Evolutionary conservation across 2,113 vertebrate species (phyloP), one percentile per base, ranked within the genome.

Genomic region (Gobius niger): DNA sequence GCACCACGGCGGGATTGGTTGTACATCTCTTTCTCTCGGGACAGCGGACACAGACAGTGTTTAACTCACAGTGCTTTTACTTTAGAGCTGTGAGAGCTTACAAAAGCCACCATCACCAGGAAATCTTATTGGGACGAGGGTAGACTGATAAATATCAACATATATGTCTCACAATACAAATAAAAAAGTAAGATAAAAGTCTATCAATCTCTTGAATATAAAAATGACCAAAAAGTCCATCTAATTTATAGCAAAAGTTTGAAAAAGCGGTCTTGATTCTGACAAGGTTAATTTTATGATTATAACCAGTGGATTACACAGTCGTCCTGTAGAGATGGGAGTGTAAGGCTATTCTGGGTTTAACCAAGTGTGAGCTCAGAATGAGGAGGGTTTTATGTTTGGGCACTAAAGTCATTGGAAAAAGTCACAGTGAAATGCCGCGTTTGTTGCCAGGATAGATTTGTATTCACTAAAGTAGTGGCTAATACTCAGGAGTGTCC

Each of bases 301-400:
- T 84, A 82, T 76, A 82, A 82, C 77, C 71, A 78, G 70, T 54
- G 24, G 74, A 82, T 79, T 83, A 81, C 75, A 78, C 47, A 70
- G 70, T 77, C 16, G 47, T 70, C 73, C 65, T 83, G 75, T 76
- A 73, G 69, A 56, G 73, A 73, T 76, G 80, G 78, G 78, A 68
- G 71, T 64, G 73, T 63, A 73, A 13, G 52, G 59, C 7, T 77
- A 50, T 78, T 75, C 67, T 68, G 73, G 66, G 76, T 76, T 78
- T 81, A 79, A 61, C 73, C 75, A 71, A 68, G 74, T 77, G 70
- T 70, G 80, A 84, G 72, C 74, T 73, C 66, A 72, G 67, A 67
- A 72, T 41, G 24, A 40, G 68, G 18, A 6, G 52, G 46, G 49
- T 44, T 57, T 16, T 47, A 59, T 62, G 56, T 16, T 42, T 72